Evolutionary conservation across 2,888 invertebrate genomes (phyloP).

Genomic region (Caenorhabditis macrosperma): DNA sequence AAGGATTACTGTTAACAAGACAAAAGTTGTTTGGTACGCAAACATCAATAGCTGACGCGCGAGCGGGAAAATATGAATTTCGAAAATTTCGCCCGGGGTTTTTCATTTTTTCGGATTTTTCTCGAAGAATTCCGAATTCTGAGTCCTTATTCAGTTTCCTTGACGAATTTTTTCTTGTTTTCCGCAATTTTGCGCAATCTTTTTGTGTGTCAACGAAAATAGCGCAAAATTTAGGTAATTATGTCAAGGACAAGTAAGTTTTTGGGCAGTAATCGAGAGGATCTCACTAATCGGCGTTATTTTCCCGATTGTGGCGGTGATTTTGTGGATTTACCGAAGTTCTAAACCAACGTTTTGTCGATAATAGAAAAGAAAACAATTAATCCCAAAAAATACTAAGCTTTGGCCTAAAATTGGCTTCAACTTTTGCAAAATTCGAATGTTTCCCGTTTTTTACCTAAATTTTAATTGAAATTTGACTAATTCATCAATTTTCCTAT

Average conservation of each 20-base stretch:
- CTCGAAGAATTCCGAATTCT: background rate
- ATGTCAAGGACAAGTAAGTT: background rate
- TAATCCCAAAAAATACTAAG: too few relatives aligned
- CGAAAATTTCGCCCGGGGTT: too few relatives aligned
- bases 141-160: background rate
- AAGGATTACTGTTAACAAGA: too few relatives aligned
- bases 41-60: slow-evolving; percentile 10
- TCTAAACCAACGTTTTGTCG: background rate
- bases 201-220: background rate
- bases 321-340: too few relatives aligned
- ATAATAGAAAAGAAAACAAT: too few relatives aligned
- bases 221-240: background rate
- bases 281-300: background rate
- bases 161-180: background rate
- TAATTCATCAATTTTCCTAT: too few relatives aligned
- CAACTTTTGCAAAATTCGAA: too few relatives aligned
- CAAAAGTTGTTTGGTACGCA: slow-evolving; percentile 1
- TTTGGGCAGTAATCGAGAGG: background rate
- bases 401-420: too few relatives aligned
- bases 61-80: background rate
- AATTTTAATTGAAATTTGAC: too few relatives aligned
- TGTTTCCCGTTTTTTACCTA: too few relatives aligned
- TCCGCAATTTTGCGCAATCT: background rate
- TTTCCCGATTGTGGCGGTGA: too few relatives aligned
- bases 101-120: background rate